These are phyloP conservation scores for Eidolon helvum DNA, from an alignment of 2,113 vertebrate species.

Conservation along the genomic window DNA sequence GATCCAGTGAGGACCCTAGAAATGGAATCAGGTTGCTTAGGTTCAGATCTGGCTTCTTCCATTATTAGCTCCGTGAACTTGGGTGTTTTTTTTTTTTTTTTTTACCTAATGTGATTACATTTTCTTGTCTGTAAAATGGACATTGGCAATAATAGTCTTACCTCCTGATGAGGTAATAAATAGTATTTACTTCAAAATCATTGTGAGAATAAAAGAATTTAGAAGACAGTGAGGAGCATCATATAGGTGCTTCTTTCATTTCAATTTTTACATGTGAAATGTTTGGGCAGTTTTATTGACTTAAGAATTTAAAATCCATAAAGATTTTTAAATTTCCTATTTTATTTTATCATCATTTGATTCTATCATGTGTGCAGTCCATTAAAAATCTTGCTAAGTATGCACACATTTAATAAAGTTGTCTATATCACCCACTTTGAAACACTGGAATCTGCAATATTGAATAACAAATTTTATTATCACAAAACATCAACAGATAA, in stretches of 20 bases:
- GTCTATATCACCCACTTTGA: not conserved
- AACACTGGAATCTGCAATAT: not conserved
- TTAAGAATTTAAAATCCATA: not conserved
- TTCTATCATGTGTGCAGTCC: not conserved
- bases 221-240: not conserved
- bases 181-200: not conserved
- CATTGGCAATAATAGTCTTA: not conserved
- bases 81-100: not conserved
- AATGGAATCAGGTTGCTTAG: not conserved
- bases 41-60: not conserved
- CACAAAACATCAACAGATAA: not conserved
- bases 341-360: not conserved
- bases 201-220: not conserved
- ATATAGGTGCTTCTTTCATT: not conserved
- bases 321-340: not conserved
- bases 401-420: not conserved
- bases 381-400: not conserved
- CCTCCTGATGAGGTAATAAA: not conserved
- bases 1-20: not conserved
- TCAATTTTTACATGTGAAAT: not conserved
- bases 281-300: not conserved
- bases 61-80: not conserved
- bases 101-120: not conserved
- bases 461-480: not conserved
- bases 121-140: not conserved